phyloP scores from a whole-genome alignment of 2,113 vertebrate species.

The Oxyruncus cristatus region DNA sequence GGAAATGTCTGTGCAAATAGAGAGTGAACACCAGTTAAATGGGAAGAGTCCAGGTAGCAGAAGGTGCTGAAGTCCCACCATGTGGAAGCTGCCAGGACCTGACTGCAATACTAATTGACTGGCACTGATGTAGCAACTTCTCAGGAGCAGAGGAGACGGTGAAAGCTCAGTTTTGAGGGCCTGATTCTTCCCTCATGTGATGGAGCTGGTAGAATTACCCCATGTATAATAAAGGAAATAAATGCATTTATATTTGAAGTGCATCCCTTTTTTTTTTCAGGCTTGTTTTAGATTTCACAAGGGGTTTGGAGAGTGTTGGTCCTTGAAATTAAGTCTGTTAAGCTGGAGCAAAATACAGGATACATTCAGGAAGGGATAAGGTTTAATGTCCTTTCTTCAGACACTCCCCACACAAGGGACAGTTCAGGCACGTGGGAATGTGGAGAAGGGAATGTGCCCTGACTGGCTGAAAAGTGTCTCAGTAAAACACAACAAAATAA shows the following conservation, averaged over 20 bases:
- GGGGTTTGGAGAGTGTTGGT: not conserved
- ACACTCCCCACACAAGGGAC: not conserved
- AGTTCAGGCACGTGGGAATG: not conserved
- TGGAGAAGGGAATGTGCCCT: not conserved
- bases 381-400: not conserved
- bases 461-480: not conserved
- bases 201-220: not conserved
- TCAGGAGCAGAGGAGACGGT: not conserved
- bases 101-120: not conserved
- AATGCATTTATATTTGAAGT: not conserved
- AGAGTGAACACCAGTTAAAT: not conserved
- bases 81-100: not conserved
- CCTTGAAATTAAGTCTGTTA: not conserved
- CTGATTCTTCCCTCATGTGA: not conserved
- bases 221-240: not conserved
- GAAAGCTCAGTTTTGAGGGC: not conserved
- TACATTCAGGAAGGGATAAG: not conserved
- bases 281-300: not conserved
- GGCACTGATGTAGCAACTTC: not conserved
- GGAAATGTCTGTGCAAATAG: not conserved
- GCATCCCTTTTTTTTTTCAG: accelerated
- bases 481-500: not conserved
- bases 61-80: not conserved
- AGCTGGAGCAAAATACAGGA: not conserved
- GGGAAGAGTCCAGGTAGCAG: not conserved